Percentiles rank a stretch among this genome's conserved stretches.
phyloP scores from a whole-genome alignment of 1,140 invertebrate species.

The Mercenaria mercenaria region DNA sequence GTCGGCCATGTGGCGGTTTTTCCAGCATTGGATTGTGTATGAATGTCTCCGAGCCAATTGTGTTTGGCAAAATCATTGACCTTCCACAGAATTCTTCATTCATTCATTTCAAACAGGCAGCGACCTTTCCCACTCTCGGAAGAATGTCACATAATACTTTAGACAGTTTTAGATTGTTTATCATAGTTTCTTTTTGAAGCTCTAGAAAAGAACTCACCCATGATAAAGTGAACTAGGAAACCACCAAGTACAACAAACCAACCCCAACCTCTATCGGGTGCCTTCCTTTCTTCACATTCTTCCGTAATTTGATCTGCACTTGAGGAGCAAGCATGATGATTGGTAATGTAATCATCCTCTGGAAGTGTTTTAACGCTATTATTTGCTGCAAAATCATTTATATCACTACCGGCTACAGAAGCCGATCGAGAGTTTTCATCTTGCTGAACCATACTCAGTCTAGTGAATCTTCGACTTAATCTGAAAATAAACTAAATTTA shows the following conservation, averaged over 20 bases:
- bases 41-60: no score
- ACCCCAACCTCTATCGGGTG: constrained; percentile 35
- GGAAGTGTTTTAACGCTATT: neutral
- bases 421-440: neutral
- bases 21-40: no score
- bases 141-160: no score
- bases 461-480: no score
- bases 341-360: neutral
- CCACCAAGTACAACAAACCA: constrained; percentile 36
- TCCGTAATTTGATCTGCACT: neutral
- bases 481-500: no score
- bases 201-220: constrained; percentile 19
- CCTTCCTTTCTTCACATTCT: neutral
- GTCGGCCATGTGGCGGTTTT: no score
- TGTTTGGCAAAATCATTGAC: no score
- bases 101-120: no score
- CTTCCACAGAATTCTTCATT: no score
- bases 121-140: no score
- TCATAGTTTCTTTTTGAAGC: neutral
- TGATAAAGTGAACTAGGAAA: constrained; percentile 19
- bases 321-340: neutral
- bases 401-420: neutral
- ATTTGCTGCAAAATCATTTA: neutral
- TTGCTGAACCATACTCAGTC: neutral
- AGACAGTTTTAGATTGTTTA: no score